phyloP scores from a whole-genome alignment of 2,113 vertebrate genomes.

The Bubo blakistoni region DNA sequence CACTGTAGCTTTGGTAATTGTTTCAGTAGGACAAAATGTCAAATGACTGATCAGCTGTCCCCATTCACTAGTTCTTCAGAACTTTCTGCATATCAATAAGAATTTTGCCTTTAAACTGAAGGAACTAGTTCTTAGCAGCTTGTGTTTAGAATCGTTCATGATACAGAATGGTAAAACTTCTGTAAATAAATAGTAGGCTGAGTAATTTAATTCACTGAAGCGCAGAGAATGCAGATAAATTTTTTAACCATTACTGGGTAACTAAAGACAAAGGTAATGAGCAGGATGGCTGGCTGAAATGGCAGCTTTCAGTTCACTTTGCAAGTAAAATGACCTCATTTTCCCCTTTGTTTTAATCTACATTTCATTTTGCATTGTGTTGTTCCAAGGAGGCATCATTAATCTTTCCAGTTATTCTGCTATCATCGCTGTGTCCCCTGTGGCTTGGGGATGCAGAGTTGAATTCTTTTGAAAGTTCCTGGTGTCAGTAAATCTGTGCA shows the following conservation, averaged over 20 bases:
- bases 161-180: background rate
- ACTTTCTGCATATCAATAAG: background rate
- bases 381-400: background rate
- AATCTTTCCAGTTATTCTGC: background rate
- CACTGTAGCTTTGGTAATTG: background rate
- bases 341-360: background rate
- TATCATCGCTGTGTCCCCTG: background rate
- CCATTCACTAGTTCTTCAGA: background rate
- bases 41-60: background rate
- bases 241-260: background rate
- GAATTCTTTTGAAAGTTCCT: background rate
- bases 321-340: background rate
- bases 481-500: background rate
- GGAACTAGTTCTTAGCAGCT: background rate
- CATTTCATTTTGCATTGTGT: background rate
- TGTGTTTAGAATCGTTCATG: background rate
- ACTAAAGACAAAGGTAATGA: background rate
- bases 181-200: background rate
- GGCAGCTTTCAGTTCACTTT: background rate
- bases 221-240: background rate
- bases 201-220: background rate
- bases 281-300: background rate
- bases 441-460: background rate
- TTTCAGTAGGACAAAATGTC: background rate
- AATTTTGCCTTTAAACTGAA: background rate